phyloP scores from a whole-genome alignment of 2,888 invertebrate genomes.

The Rhamphomyia laevipes region DNA sequence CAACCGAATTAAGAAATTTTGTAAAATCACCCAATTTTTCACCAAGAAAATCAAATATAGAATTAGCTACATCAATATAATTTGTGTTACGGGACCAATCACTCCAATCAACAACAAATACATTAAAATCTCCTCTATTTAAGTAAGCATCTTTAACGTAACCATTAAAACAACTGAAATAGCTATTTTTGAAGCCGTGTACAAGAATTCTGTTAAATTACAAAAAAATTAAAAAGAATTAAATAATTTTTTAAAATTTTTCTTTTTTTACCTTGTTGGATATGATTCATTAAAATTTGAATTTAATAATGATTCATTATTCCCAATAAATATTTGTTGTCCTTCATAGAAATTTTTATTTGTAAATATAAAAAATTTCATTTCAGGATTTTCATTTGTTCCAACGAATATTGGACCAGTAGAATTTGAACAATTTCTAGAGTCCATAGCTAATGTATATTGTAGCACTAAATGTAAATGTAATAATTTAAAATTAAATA shows the following conservation, averaged over 20 bases:
- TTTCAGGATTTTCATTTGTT: background rate
- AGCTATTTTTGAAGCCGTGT: conserved; percentile 33
- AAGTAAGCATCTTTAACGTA: conserved; percentile 29
- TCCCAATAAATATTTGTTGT: background rate
- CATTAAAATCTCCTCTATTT: conserved; percentile 22
- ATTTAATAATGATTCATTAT: background rate
- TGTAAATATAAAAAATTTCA: background rate
- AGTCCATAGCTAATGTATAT: background rate
- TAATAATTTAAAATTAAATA: too few relatives aligned
- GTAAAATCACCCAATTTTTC: conserved; percentile 28
- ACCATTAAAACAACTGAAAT: conserved; percentile 26
- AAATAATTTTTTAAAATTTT: background rate
- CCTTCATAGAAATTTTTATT: background rate
- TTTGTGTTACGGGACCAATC: conserved; percentile 20
- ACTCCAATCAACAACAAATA: conserved; percentile 32
- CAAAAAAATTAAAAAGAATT: background rate
- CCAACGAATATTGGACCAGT: background rate
- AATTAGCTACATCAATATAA: conserved; percentile 24
- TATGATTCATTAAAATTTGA: background rate
- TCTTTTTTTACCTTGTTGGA: background rate
- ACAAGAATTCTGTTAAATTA: conserved; percentile 20
- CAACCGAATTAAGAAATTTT: conserved; percentile 23
- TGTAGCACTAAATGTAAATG: background rate
- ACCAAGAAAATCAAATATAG: conserved; percentile 22
- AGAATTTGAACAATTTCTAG: background rate